phyloP scores from a whole-genome alignment of 2,113 vertebrate genomes.

The Proteles cristata region DNA sequence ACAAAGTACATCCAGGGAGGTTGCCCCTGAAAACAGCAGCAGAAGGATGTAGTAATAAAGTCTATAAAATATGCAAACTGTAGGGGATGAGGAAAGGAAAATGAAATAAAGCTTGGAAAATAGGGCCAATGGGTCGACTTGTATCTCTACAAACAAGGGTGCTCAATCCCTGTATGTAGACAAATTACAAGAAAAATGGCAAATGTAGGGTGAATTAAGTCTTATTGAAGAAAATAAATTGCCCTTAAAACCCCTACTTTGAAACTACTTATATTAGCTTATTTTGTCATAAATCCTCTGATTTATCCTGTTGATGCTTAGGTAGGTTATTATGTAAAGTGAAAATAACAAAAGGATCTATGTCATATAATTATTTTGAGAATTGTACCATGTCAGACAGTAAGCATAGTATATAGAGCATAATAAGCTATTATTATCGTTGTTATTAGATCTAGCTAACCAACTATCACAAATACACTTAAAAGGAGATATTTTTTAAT shows the following conservation, averaged over 20 bases:
- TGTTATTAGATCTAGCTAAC: not conserved
- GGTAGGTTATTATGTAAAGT: not conserved
- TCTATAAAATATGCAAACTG: not conserved
- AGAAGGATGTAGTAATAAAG: not conserved
- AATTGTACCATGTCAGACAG: not conserved
- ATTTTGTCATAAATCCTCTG: not conserved
- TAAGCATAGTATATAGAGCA: not conserved
- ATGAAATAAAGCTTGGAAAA: not conserved
- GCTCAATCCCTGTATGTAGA: not conserved
- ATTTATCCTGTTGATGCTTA: not conserved
- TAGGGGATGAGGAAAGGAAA: not conserved
- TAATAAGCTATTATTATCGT: not conserved
- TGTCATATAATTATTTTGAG: not conserved
- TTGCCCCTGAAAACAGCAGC: not conserved
- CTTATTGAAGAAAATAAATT: not conserved
- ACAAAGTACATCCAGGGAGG: not conserved
- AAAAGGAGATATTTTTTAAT: not conserved
- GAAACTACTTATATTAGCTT: not conserved
- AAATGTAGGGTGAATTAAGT: not conserved
- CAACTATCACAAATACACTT: not conserved
- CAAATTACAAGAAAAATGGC: not conserved
- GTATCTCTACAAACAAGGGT: not conserved
- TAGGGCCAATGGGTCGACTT: not conserved
- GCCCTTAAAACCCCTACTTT: not conserved
- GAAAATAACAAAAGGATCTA: not conserved